Evolutionary conservation across 2,888 invertebrate genomes (phyloP).

Genomic region (Hypomecis atomaria): DNA sequence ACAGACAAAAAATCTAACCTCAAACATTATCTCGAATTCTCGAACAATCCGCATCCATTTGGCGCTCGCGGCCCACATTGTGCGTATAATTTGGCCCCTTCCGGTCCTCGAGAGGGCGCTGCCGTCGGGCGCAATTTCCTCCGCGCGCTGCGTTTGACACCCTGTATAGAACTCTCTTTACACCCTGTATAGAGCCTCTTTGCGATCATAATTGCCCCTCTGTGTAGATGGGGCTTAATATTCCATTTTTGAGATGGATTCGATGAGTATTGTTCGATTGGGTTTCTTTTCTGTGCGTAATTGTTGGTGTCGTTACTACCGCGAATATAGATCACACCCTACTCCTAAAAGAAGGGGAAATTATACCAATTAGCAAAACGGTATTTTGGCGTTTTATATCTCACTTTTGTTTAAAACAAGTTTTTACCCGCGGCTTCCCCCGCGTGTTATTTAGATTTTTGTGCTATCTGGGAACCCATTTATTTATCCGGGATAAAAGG

Average conservation of each 20-base stretch:
- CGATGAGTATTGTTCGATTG: slow-evolving; percentile 37
- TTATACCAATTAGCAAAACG: background rate
- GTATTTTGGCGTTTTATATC: too few species aligned
- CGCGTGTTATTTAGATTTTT: too few species aligned
- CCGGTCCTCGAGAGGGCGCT: slow-evolving; percentile 63
- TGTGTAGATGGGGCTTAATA: slow-evolving; percentile 43
- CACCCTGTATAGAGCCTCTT: slow-evolving; percentile 43
- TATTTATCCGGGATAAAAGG: too few species aligned
- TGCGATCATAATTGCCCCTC: slow-evolving; percentile 54
- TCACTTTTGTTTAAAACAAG: too few species aligned
- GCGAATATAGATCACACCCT: too few species aligned
- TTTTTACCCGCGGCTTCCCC: too few species aligned
- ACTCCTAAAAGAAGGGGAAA: too few species aligned
- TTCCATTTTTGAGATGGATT: slow-evolving; percentile 46
- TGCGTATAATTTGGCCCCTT: slow-evolving; percentile 61
- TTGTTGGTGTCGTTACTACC: too few species aligned
- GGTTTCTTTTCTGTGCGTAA: slow-evolving; percentile 19
- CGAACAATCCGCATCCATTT: slow-evolving; percentile 31
- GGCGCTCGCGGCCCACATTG: slow-evolving; percentile 25
- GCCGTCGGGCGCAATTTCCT: slow-evolving; percentile 71
- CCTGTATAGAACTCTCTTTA: slow-evolving; percentile 46
- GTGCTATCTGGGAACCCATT: too few species aligned
- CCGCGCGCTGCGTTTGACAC: slow-evolving; percentile 64
- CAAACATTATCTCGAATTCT: slow-evolving; percentile 2
- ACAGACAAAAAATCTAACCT: background rate